Evolutionary conservation across 30 jellyfish, hydroid and myxozoan genomes (phyloP).

Genomic region (Sanderia malayensis): DNA sequence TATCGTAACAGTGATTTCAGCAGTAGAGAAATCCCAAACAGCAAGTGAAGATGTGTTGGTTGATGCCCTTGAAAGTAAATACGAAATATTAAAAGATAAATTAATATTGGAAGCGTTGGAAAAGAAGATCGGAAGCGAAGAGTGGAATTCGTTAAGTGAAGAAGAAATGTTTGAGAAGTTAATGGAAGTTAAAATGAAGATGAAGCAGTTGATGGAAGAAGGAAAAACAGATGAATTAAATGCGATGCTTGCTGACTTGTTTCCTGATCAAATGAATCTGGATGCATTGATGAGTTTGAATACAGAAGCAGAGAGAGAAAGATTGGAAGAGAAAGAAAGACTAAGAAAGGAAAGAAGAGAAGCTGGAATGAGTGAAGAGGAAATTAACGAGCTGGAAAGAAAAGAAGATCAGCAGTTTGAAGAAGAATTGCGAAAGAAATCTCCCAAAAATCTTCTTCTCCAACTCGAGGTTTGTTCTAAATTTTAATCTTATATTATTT

Average conservation of each 20-base stretch:
- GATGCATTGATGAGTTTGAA: conserved; percentile 60
- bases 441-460: conserved; percentile 56
- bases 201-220: conserved; percentile 31
- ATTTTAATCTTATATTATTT: neutral
- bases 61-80: conserved; percentile 68
- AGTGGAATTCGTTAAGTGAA: conserved; percentile 63
- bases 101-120: conserved; percentile 80
- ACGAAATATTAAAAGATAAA: conserved; percentile 80
- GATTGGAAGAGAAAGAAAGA: conserved; percentile 59
- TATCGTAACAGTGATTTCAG: conserved; percentile 31
- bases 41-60: conserved; percentile 50
- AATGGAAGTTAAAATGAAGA: conserved; percentile 62
- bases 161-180: conserved; percentile 60
- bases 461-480: conserved; percentile 63
- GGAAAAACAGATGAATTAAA: conserved; percentile 72
- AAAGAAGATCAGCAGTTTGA: conserved; percentile 67
- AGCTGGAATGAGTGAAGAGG: conserved; percentile 76
- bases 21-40: conserved; percentile 46
- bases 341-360: conserved; percentile 44
- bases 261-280: conserved; percentile 43
- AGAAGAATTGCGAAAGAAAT: conserved; percentile 53
- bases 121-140: conserved; percentile 55
- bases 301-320: conserved; percentile 58
- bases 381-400: conserved; percentile 56
- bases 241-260: conserved; percentile 38